Evolutionary conservation across 2,797 vertebrate genomes (phyloP), one percentile per base, ranked within the genome.

Genomic region (Gobionotothen gibberifrons): DNA sequence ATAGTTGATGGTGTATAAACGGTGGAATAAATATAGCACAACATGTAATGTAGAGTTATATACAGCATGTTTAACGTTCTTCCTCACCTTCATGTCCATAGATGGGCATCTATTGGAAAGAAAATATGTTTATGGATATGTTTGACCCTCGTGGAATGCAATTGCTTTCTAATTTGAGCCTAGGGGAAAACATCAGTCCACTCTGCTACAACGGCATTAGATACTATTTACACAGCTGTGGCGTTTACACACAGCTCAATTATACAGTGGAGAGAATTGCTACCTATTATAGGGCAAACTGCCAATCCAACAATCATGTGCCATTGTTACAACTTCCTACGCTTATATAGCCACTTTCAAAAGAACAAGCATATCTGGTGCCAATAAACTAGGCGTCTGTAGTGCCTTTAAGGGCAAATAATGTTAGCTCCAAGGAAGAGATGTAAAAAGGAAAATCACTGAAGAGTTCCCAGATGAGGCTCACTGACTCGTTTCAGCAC

Each of bases 121-220:
- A 85, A 87, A 86, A 91, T 85, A 88, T 87, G 81, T 93, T 91
- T 92, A 91, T 90, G 81, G 88, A 88, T 90, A 88, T 78, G 79
- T 91, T 89, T 90, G 86, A 93, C 89, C 82, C 69, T 64, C 1
- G 2, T 81, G 92, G 92, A 94, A 93, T 92, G 89, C 76, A 85
- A 82, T 87, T 79, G 76, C 82, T 75, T 83, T 91, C 89, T 93
- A 91, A 90, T 87, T 90, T 87, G 81, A 90, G 85, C 75, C 60
- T 61, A 58, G 70, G 64, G 85, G 79, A 77, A 92, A 90, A 92
- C 84, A 91, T 85, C 72, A 79, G 78, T 89, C 78, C 69, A 57
- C 69, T 77, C 75, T 36, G 56, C 71, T 77, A 86, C 64, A 79
- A 47, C 72, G 74, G 48, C 76, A 71, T 82, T 81, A 57, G 74